Evolutionary conservation across 2,797 vertebrate species (phyloP).

Genomic region (Pseudopleuronectes americanus): DNA sequence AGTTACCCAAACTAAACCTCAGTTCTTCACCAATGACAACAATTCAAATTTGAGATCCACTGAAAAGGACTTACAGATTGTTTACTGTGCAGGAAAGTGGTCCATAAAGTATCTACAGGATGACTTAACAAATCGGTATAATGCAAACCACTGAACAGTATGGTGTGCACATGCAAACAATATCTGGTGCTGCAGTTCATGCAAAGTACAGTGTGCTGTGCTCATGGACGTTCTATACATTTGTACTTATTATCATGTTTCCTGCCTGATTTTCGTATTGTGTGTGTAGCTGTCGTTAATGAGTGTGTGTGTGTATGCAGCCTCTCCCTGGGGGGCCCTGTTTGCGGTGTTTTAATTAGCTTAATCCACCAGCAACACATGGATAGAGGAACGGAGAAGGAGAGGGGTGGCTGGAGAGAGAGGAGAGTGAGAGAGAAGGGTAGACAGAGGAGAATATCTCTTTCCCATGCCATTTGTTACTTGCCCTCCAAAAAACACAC

Average conservation of each 20-base stretch:
- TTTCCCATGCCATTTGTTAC: conserved; percentile 55
- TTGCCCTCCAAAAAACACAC: conserved; percentile 6
- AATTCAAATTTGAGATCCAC: conserved; percentile 34
- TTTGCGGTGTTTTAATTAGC: conserved; percentile 80
- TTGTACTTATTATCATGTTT: conserved; percentile 36
- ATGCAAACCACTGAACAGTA: conserved; percentile 7
- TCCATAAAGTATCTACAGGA: conserved; percentile 32
- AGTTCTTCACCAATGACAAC: conserved; percentile 34
- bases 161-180: not conserved
- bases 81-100: conserved; percentile 6
- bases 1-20: conserved; percentile 11
- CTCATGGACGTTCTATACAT: conserved; percentile 8
- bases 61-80: conserved; percentile 13
- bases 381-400: conserved; percentile 53
- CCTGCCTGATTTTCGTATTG: conserved; percentile 35
- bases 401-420: conserved; percentile 39
- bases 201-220: conserved; percentile 1
- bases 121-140: conserved; percentile 7
- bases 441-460: conserved; percentile 51
- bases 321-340: conserved; percentile 64
- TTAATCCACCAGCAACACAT: conserved; percentile 78
- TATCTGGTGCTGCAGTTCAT: conserved; percentile 9
- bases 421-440: conserved; percentile 43
- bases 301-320: conserved; percentile 43
- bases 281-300: conserved; percentile 54